Conservation (phyloP, 2,797 vertebrate genomes). For the Hippopotamyrus pictus region DNA sequence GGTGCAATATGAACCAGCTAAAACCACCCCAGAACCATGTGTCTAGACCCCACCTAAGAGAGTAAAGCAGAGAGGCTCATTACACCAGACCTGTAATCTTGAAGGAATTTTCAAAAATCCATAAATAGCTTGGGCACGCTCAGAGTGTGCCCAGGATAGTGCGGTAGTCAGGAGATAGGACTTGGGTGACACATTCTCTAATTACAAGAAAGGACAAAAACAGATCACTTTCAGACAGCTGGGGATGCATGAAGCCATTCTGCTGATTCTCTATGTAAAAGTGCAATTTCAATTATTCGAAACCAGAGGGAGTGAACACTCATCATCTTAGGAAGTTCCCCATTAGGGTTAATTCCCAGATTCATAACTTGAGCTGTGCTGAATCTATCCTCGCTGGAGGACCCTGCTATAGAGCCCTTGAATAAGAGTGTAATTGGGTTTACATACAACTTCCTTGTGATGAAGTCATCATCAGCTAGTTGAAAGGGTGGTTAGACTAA, state of each 20-base stretch:
- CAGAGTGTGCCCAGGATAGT: background rate
- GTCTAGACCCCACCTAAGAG: conserved; percentile 23
- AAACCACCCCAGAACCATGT: background rate
- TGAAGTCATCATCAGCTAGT: background rate
- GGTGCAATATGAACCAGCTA: conserved; percentile 21
- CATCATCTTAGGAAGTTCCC: background rate
- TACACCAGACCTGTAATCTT: background rate
- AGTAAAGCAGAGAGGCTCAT: conserved; percentile 14
- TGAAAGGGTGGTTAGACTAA: background rate
- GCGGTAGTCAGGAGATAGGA: background rate
- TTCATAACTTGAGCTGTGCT: background rate
- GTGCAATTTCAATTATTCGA: background rate
- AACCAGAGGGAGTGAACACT: background rate
- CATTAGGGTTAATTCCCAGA: background rate
- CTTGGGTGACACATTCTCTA: background rate
- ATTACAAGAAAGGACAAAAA: background rate
- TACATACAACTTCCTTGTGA: background rate
- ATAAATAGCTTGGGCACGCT: background rate
- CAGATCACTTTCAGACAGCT: background rate
- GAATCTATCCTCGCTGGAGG: background rate
- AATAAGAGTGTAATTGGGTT: background rate
- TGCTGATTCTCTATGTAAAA: background rate
- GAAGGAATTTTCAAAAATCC: conserved; percentile 18
- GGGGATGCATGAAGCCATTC: background rate
- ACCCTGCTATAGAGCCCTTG: background rate